Percentiles rank a stretch among this genome's conserved stretches.
These are phyloP conservation scores for Parasteatoda tepidariorum DNA, from an alignment of 1,140 invertebrate species.

Conservation along the genomic window DNA sequence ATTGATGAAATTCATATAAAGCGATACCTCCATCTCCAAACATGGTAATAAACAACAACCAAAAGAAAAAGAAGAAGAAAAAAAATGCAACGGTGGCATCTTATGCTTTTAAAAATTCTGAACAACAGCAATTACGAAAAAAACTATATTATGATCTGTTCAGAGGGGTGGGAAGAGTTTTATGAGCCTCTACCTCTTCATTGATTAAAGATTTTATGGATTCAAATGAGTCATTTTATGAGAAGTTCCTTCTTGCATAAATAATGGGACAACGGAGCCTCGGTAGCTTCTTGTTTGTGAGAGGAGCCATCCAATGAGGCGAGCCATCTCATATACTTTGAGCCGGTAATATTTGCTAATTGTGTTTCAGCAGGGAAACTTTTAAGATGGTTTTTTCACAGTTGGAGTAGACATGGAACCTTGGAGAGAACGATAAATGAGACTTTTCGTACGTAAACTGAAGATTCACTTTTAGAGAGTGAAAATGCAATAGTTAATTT, in stretches of 20 bases:
- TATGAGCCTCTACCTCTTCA: slow-evolving; percentile 44
- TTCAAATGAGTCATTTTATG: slow-evolving; percentile 57
- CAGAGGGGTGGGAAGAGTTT: neutral
- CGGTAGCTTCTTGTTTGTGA: slow-evolving; percentile 32
- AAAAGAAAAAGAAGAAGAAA: no score
- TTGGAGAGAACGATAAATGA: neutral
- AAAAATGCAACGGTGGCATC: no score
- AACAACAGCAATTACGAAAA: neutral
- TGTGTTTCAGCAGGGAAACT: slow-evolving; percentile 19
- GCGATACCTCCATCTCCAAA: no score
- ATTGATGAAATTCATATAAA: no score
- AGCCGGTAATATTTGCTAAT: slow-evolving; percentile 32
- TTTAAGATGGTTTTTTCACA: slow-evolving; percentile 24
- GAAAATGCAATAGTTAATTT: no score
- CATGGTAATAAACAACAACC: no score
- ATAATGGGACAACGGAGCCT: slow-evolving; percentile 37
- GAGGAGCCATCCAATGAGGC: slow-evolving; percentile 25
- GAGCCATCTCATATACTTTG: slow-evolving; percentile 29
- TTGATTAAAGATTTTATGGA: slow-evolving; percentile 58
- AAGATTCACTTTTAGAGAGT: no score
- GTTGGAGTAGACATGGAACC: neutral
- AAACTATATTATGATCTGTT: neutral
- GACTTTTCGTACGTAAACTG: no score
- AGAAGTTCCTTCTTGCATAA: slow-evolving; percentile 55
- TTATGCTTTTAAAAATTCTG: neutral